Evolutionary conservation across 2,113 vertebrate species (phyloP).

Genomic region (Gorilla gorilla): DNA sequence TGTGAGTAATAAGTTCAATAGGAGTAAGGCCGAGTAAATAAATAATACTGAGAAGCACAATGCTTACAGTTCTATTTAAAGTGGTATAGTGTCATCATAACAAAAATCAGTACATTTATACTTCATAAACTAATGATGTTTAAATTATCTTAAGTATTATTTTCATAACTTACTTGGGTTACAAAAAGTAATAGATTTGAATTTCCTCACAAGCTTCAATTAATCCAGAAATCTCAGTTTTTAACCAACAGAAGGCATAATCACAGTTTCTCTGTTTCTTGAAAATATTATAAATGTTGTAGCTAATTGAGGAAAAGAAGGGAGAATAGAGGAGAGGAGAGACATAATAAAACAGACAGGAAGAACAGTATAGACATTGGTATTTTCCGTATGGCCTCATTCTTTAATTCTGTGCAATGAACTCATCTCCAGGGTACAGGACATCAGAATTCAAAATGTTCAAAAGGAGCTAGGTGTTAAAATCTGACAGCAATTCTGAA

Average conservation of each 20-base stretch:
- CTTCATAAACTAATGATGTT: neutral
- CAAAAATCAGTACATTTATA: neutral
- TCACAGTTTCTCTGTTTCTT: neutral
- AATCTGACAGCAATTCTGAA: neutral
- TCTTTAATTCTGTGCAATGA: neutral
- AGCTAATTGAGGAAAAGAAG: neutral
- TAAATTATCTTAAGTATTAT: neutral
- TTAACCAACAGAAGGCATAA: neutral
- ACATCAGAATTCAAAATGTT: slow-evolving; percentile 29
- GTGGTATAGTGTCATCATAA: neutral
- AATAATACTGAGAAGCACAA: slow-evolving; percentile 29
- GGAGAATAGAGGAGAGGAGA: neutral
- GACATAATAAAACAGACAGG: neutral
- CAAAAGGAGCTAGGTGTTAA: neutral
- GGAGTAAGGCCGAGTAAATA: neutral
- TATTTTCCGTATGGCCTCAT: neutral
- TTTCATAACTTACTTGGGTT: slow-evolving; percentile 8
- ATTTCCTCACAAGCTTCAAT: slow-evolving; percentile 14
- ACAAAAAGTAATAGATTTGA: slow-evolving; percentile 14
- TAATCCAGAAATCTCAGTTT: slow-evolving; percentile 16
- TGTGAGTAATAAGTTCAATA: slow-evolving; percentile 32
- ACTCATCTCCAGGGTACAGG: neutral
- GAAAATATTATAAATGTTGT: slow-evolving; percentile 15
- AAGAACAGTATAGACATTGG: neutral
- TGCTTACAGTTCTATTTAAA: neutral